Evolutionary conservation across 2,113 vertebrate genomes (phyloP), one percentile per base, ranked within the genome.

Genomic region (Scomber scombrus): DNA sequence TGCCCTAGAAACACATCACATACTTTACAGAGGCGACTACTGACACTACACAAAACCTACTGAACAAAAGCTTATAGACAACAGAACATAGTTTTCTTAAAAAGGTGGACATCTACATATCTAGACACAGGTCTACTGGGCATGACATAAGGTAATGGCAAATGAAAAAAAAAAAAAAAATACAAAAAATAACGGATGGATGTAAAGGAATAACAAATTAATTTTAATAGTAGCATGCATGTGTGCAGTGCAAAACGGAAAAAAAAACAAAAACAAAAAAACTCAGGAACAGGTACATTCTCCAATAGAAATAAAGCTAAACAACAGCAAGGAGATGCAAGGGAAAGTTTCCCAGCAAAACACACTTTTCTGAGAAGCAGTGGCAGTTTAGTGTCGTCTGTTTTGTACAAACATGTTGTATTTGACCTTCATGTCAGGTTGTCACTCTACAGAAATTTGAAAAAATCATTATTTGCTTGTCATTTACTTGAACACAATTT

Each of bases 191-290:
- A 58, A 88, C 70, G 31, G 61, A 84, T 89, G 84, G 49, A 70
- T 34, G 55, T 34, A 57, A 23, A 43, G 34, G 45, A 64, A 85
- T 71, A 61, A 82, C 16, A 85, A 85, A 84, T 31, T 13, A 70
- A 80, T 61, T 83, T 45, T 60, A 80, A 80, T 45, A 80, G 58
- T 9, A 18, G 82, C 94, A 95, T 95, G 95, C 93, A 90, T 80
- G 81, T 88, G 66, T 68, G 79, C 55, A 75, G 66, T 77, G 90
- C 84, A 91, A 80, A 84, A 85, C 64, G 9, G 34, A 58, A 34
- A 82, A 58, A 43, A 26, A 13, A 51, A 61, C 47, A 63, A 10
- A 75, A 72, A 43, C 4, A 66, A 49, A 50, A 34, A 73, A 56
- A 79, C 26, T 67, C 16, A 78, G 23, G 70, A 87, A 88, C 23